Conservation (phyloP, 2,113 vertebrate genomes). For the Pogona vitticeps region DNA sequence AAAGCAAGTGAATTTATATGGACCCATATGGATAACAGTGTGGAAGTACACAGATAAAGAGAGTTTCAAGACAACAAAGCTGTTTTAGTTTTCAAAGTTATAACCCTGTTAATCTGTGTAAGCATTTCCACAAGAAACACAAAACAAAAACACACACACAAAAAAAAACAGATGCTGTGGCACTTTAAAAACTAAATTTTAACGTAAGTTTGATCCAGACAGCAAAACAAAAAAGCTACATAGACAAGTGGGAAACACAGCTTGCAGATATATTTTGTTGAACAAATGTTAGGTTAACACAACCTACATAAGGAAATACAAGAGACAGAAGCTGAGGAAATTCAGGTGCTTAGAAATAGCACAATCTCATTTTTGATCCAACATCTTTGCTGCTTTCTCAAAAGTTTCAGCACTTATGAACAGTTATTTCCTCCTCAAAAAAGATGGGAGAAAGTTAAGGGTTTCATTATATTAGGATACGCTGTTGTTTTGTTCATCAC, state of each 20-base stretch:
- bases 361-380: background rate
- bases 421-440: background rate
- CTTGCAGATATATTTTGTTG: background rate
- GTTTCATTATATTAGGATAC: background rate
- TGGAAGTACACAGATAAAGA: background rate
- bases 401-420: background rate
- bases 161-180: too few relatives aligned
- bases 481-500: slow-evolving; percentile 11
- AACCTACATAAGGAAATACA: background rate
- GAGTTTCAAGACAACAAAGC: background rate
- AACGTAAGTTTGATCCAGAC: background rate
- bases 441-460: background rate
- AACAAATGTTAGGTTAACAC: background rate
- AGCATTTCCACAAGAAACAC: too few relatives aligned
- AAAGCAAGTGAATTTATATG: background rate
- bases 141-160: too few relatives aligned
- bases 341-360: background rate
- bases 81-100: background rate
- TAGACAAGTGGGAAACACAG: background rate
- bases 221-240: background rate
- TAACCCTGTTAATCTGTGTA: too few relatives aligned
- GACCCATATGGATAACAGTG: background rate
- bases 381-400: background rate
- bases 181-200: too few relatives aligned
- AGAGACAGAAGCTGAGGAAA: background rate